These are phyloP conservation scores for Malurus melanocephalus DNA, from an alignment of 2,113 vertebrate genomes.

Conservation along the genomic window DNA sequence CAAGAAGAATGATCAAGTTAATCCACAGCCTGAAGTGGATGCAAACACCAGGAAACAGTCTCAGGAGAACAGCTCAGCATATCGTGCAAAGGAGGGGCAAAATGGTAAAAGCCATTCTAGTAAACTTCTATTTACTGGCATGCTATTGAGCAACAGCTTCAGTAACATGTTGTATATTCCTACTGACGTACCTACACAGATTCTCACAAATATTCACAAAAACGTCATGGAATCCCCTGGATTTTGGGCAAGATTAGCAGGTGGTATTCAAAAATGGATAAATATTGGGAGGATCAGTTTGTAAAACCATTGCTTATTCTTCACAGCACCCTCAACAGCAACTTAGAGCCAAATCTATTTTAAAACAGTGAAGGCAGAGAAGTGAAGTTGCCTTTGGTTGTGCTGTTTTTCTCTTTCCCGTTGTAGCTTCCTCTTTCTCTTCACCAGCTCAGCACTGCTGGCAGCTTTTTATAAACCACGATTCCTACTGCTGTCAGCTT, in stretches of 20 bases:
- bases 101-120: background rate
- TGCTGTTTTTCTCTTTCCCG: conserved; percentile 54
- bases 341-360: conserved; percentile 52
- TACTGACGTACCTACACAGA: background rate
- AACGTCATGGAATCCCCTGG: background rate
- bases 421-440: conserved; percentile 69
- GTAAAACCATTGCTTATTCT: background rate
- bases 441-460: conserved; percentile 71
- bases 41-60: background rate
- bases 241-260: background rate
- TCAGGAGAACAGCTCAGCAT: background rate
- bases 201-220: background rate
- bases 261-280: background rate
- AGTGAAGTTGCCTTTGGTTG: conserved; percentile 63
- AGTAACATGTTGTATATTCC: background rate
- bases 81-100: background rate
- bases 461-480: conserved; percentile 71
- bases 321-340: conserved; percentile 1
- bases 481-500: conserved; percentile 71
- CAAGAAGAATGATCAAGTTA: background rate
- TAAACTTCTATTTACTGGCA: conserved; percentile 35
- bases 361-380: conserved; percentile 56
- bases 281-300: background rate
- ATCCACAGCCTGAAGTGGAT: background rate
- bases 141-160: conserved; percentile 33